A percentile compares a stretch with the other conserved stretches of the same genome.
Evolutionary conservation across 2,113 vertebrate genomes (phyloP).

Genomic region (Zapus hudsonius): DNA sequence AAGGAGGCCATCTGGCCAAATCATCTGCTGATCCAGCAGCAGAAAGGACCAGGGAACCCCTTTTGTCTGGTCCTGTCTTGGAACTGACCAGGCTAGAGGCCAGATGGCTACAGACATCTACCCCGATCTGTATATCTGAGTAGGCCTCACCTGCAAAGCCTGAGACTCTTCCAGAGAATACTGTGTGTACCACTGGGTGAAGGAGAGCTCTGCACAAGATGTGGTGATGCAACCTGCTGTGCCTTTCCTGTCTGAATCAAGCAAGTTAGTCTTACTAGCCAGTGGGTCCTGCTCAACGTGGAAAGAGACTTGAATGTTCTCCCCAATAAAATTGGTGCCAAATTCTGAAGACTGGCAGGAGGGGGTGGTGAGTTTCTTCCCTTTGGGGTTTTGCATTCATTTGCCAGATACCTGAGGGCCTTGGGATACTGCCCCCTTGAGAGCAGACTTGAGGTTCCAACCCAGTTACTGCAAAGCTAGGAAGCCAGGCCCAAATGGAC

Average conservation of each 20-base stretch:
- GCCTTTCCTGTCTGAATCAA: not conserved
- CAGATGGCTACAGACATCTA: not conserved
- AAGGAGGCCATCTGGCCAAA: not conserved
- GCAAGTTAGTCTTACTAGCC: not conserved
- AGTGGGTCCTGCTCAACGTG: not conserved
- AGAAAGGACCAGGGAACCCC: not conserved
- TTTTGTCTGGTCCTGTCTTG: not conserved
- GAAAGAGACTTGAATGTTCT: not conserved
- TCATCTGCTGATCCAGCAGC: not conserved
- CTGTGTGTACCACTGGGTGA: not conserved
- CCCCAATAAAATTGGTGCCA: not conserved
- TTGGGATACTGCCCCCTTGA: not conserved
- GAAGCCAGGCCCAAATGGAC: not conserved
- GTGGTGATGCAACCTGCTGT: not conserved
- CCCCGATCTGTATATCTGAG: not conserved
- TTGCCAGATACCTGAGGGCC: not conserved
- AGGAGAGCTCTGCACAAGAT: not conserved
- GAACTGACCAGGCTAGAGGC: rapidly evolving
- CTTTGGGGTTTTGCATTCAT: not conserved
- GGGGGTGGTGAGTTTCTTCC: not conserved
- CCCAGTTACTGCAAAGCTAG: not conserved
- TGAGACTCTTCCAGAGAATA: not conserved
- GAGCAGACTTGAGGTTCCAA: not conserved
- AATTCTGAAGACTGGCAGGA: not conserved
- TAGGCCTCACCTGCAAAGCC: not conserved